Percentiles rank a stretch among this genome's conserved stretches.
Conservation (phyloP, 2,113 vertebrate species). For the Hydropotes inermis region DNA sequence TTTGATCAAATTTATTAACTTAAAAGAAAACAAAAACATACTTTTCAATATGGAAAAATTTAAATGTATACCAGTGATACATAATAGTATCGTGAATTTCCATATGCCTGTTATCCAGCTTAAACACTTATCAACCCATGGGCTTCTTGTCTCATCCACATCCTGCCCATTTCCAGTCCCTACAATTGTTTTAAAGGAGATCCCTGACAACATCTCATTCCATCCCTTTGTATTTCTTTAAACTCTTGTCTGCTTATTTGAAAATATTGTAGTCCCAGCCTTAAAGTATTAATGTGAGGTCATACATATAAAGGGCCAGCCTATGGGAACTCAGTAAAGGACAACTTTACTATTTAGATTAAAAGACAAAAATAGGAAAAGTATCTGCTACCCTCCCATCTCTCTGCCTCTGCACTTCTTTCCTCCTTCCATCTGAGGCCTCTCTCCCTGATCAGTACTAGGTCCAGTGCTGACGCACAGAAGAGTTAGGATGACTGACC, state of each 20-base stretch:
- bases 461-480: neutral
- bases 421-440: neutral
- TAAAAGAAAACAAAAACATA: neutral
- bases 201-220: neutral
- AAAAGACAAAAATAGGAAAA: neutral
- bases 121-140: neutral
- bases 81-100: neutral
- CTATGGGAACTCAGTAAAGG: neutral
- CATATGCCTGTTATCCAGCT: neutral
- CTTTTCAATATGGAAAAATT: neutral
- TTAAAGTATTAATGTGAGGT: neutral
- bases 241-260: neutral
- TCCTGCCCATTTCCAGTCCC: neutral
- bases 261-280: neutral
- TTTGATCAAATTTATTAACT: neutral
- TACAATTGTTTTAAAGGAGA: neutral
- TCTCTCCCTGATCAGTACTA: neutral
- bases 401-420: neutral
- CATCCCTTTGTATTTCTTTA: neutral
- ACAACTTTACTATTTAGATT: neutral
- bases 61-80: neutral
- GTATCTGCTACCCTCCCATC: neutral
- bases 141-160: neutral
- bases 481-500: neutral
- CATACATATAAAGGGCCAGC: neutral